These are phyloP conservation scores for Drosophila demipolita DNA, from an alignment of 2,888 invertebrate genomes.

Conservation along the genomic window DNA sequence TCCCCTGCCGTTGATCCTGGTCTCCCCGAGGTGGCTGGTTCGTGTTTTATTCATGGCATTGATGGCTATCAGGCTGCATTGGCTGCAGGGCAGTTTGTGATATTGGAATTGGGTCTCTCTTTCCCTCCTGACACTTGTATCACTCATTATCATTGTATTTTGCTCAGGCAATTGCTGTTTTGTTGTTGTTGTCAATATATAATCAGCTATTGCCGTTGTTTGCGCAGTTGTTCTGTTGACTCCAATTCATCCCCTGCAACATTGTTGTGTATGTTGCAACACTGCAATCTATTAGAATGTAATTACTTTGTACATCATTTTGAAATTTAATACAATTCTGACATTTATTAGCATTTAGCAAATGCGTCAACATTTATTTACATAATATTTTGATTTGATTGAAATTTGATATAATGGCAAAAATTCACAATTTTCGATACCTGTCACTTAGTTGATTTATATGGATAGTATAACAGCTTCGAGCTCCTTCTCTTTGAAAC, in stretches of 20 bases:
- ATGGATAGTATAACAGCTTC: not conserved
- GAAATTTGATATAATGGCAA: not conserved
- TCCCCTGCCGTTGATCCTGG: not conserved
- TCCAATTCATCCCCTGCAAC: conserved; percentile 10
- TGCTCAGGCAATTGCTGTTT: conserved; percentile 11
- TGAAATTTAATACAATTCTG: not conserved
- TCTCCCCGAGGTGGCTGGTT: conserved; percentile 24
- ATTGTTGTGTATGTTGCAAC: conserved; percentile 15
- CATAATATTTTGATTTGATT: not conserved
- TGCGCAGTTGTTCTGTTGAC: conserved; percentile 54
- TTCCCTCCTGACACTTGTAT: conserved; percentile 32
- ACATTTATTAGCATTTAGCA: not conserved
- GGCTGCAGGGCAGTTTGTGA: conserved; percentile 43
- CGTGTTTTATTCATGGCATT: conserved; percentile 56
- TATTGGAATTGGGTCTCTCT: conserved; percentile 40
- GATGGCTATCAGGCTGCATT: conserved; percentile 70
- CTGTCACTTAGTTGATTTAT: not conserved
- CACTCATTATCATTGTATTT: conserved; percentile 60
- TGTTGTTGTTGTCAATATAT: conserved; percentile 52
- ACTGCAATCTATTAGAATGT: conserved; percentile 3
- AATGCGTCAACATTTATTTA: not conserved
- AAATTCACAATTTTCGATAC: not conserved
- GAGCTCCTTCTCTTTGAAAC: not conserved
- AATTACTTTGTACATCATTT: conserved; percentile 20
- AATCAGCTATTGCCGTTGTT: conserved; percentile 69